Base-by-base conservation (phyloP, 2,888 invertebrate species). In the Aspidiotus rigidus region DNA sequence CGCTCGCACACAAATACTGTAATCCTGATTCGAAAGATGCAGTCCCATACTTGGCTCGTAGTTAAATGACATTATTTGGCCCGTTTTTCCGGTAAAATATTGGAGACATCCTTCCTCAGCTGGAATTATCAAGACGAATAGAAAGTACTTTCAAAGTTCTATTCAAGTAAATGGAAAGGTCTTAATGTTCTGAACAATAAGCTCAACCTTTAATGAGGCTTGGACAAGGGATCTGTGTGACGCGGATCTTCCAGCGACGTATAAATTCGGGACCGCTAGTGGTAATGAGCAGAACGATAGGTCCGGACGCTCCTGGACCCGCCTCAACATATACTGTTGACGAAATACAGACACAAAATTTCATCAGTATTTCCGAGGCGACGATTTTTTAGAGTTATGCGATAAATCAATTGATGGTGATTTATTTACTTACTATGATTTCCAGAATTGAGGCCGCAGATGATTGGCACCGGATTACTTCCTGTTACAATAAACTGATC, bases 401-500 rank as follows among this genome's bases (percentile, higher is more conserved):
- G 28, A 5, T 28, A 28, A 28, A 28, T 28, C 28, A 28, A 28
- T 28, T 28, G 28, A 28, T 3, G 28, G 5, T 28, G 28, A 28
- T 28, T 28, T 1, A 28, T 28, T 5, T 5, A 77, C 81, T 79
- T 79, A 92, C 92, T 88, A 77, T 93, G 93, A 78, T 87, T 88
- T 16, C 89, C 92, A 49, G 84, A 84, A 74, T 90, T 90, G 62
- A 81, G 80, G 9, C 93, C 93, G 75, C 93, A 93, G 64, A 93
- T 89, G 0, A 86, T 84, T 2, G 92, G 89, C 0, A 88, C 83
- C 0, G 89, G 86, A 76, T 85, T 88, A 0, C 89, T 88, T 0
- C 91, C 91, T 0, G 90, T 90, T 7, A 91, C 87, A 53, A 92
- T 86, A 74, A 93, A 88, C 75, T 91, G 92, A 76, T 93, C 93